Evolutionary conservation across 2,888 invertebrate genomes (phyloP).

Genomic region (Rhogogaster chlorosoma): DNA sequence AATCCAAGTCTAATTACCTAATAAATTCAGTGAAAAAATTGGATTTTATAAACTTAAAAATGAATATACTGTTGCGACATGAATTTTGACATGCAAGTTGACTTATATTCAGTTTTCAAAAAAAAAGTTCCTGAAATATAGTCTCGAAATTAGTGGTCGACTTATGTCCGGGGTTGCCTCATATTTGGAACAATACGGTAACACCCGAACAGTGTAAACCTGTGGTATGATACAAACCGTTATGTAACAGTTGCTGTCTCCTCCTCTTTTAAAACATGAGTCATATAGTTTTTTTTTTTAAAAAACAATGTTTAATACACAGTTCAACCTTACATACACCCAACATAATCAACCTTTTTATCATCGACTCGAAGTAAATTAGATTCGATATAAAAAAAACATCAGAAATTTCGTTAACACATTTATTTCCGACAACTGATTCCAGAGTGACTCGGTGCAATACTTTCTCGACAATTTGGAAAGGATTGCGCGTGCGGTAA

Average conservation of each 20-base stretch:
- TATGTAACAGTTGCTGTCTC: conserved; percentile 12
- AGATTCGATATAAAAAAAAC: neutral
- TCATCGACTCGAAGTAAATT: neutral
- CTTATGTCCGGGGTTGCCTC: too few species aligned
- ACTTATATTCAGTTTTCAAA: too few species aligned
- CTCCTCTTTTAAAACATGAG: conserved; percentile 17
- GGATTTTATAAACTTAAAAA: too few species aligned
- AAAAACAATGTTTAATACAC: neutral
- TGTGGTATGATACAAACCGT: neutral
- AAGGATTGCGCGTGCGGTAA: conserved; percentile 87
- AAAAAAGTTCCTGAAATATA: too few species aligned
- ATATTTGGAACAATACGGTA: too few species aligned
- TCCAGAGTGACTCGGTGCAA: conserved; percentile 97
- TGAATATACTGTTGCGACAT: too few species aligned
- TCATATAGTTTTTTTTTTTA: neutral
- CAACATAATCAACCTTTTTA: neutral
- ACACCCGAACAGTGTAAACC: neutral
- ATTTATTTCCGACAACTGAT: conserved; percentile 71
- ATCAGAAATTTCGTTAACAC: conserved; percentile 8
- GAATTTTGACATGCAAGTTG: too few species aligned
- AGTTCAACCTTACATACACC: neutral
- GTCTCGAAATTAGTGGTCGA: too few species aligned
- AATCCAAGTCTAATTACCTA: too few species aligned
- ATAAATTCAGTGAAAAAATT: too few species aligned
- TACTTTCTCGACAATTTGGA: conserved; percentile 97